Conservation (phyloP, 1,140 invertebrate species). For the Epicauta chinensis region DNA sequence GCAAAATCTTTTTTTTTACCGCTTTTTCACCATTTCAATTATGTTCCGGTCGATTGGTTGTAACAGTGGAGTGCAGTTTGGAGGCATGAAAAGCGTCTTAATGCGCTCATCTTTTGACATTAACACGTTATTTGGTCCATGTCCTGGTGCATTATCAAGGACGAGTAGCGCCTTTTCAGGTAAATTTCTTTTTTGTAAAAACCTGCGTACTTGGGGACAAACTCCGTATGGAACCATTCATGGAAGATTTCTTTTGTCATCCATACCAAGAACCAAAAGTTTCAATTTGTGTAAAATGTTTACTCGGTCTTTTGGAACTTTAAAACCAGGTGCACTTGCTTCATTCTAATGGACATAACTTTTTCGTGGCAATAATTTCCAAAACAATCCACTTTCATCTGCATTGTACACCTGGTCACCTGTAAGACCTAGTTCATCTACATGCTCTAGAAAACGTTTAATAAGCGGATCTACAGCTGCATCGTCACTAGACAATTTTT, state of each 20-base stretch:
- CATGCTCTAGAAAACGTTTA: slow-evolving; percentile 1
- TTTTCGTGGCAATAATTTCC: slow-evolving; percentile 16
- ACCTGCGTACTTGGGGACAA: slow-evolving; percentile 37
- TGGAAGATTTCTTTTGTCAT: slow-evolving; percentile 39
- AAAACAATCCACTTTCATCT: slow-evolving; percentile 20
- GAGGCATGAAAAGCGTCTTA: too few relatives aligned
- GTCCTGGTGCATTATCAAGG: slow-evolving; percentile 37
- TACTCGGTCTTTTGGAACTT: slow-evolving; percentile 39
- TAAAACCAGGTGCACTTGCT: slow-evolving; percentile 12
- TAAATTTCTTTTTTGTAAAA: slow-evolving; percentile 38
- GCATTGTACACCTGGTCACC: slow-evolving; percentile 21
- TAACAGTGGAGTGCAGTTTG: too few relatives aligned
- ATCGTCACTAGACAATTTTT: slow-evolving; percentile 11
- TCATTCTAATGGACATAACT: slow-evolving; percentile 7
- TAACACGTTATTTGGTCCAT: neutral
- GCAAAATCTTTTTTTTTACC: too few relatives aligned
- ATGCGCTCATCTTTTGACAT: too few relatives aligned
- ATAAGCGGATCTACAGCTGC: slow-evolving; percentile 4
- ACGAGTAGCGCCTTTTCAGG: slow-evolving; percentile 40
- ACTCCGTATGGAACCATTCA: slow-evolving; percentile 39
- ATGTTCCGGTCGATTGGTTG: too few relatives aligned
- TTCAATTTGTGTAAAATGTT: slow-evolving; percentile 39
- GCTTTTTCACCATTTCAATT: too few relatives aligned
- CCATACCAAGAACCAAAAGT: slow-evolving; percentile 37
- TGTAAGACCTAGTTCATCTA: slow-evolving; percentile 13